Percentiles rank a stretch among this genome's conserved stretches.
Conservation (phyloP, 2,113 vertebrate genomes). For the Orientallactaga bullata region DNA sequence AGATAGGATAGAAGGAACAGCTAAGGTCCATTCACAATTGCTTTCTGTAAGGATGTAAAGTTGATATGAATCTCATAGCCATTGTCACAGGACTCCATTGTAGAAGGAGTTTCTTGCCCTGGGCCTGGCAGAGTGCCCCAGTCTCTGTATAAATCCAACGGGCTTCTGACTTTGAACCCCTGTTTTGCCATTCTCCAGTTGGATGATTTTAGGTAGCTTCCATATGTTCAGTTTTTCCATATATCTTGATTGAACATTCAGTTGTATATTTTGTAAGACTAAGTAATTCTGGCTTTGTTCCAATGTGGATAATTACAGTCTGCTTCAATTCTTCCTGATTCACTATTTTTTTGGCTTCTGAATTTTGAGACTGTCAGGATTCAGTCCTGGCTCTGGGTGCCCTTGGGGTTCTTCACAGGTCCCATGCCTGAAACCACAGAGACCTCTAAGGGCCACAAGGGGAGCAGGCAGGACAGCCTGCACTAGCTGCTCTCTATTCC, state of each 20-base stretch:
- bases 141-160: no score
- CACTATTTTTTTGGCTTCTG: not conserved
- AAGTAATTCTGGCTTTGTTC: conserved; percentile 60
- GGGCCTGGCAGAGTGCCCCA: no score
- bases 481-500: not conserved
- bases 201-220: no score
- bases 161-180: no score
- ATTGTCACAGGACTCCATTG: no score
- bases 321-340: not conserved
- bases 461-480: not conserved
- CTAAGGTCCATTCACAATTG: no score
- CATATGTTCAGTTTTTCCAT: not conserved
- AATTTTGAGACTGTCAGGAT: not conserved
- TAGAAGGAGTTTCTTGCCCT: no score
- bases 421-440: not conserved
- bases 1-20: no score
- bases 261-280: conserved; percentile 43
- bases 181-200: no score
- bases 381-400: not conserved
- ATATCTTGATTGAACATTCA: conserved; percentile 59
- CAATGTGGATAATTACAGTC: conserved; percentile 35
- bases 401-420: not conserved
- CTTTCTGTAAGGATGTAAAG: no score
- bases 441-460: not conserved
- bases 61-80: no score